Conservation (phyloP, 2,888 invertebrate species). For the Macrosoma leucophasiata region DNA sequence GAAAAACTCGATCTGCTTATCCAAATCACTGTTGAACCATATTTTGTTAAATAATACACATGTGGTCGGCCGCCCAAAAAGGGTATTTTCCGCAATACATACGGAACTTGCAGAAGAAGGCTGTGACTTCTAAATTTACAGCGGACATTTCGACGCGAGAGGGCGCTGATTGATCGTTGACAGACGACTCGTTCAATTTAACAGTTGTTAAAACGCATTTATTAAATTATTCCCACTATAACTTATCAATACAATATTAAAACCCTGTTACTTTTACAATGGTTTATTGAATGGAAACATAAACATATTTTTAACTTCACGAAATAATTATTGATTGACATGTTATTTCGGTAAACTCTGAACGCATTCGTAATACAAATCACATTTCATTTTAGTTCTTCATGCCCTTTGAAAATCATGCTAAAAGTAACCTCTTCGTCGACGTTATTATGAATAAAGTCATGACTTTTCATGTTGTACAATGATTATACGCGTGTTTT, state of each 20-base stretch:
- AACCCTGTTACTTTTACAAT: no score
- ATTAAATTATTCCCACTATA: no score
- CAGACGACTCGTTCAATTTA: constrained; percentile 42
- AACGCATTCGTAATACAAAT: constrained; percentile 36
- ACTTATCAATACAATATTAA: no score
- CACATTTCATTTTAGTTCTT: constrained; percentile 38
- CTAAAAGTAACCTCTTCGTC: no score
- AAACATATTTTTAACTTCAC: no score
- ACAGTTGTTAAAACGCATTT: constrained; percentile 5
- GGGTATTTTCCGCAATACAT: constrained; percentile 78
- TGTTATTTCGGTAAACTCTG: constrained; percentile 15
- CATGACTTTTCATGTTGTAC: no score
- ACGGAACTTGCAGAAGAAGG: constrained; percentile 74
- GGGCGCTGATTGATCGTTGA: constrained; percentile 48
- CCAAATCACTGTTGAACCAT: constrained; percentile 66
- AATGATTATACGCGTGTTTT: no score
- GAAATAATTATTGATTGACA: no score
- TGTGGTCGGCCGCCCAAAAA: constrained; percentile 82
- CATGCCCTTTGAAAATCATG: constrained; percentile 21
- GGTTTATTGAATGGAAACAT: no score
- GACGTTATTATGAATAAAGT: no score
- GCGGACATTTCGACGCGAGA: constrained; percentile 56
- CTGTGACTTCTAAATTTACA: constrained; percentile 74
- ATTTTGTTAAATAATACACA: constrained; percentile 76
- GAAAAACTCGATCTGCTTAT: constrained; percentile 45